phyloP scores from a whole-genome alignment of 2,888 invertebrate species.

The Dione vanillae region DNA sequence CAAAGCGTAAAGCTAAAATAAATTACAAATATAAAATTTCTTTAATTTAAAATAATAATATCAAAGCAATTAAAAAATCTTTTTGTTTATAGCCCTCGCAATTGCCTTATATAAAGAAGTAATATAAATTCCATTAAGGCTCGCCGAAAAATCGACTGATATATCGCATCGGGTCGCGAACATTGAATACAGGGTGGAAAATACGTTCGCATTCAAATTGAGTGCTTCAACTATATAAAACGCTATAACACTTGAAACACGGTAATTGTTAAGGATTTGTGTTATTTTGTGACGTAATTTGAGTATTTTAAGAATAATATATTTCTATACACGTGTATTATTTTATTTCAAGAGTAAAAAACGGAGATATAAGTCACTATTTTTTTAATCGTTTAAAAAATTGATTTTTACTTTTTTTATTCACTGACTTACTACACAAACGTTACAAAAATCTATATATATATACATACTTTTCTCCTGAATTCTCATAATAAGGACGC shows the following conservation, averaged over 20 bases:
- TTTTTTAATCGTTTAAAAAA: too few species aligned
- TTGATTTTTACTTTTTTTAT: too few species aligned
- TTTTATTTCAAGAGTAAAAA: too few species aligned
- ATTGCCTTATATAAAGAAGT: neutral
- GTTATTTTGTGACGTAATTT: neutral
- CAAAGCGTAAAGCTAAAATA: too few species aligned
- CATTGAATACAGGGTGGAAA: slow-evolving; percentile 1
- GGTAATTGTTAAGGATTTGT: neutral
- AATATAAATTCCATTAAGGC: slow-evolving; percentile 10
- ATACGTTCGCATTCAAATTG: neutral
- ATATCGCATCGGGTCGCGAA: neutral
- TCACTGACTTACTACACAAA: neutral
- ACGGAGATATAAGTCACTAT: too few species aligned
- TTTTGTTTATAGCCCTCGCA: neutral
- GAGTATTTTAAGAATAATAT: too few species aligned
- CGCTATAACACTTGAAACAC: neutral
- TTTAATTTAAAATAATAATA: neutral
- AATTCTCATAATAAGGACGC: slow-evolving; percentile 77
- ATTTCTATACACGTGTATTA: too few species aligned
- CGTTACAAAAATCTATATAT: neutral
- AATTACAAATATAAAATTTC: too few species aligned
- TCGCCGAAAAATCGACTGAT: neutral
- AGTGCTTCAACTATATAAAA: neutral
- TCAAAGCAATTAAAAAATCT: neutral
- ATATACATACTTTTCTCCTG: slow-evolving; percentile 70